Evolutionary conservation across 2,113 vertebrate genomes (phyloP).

Genomic region (Aviceda subcristata): DNA sequence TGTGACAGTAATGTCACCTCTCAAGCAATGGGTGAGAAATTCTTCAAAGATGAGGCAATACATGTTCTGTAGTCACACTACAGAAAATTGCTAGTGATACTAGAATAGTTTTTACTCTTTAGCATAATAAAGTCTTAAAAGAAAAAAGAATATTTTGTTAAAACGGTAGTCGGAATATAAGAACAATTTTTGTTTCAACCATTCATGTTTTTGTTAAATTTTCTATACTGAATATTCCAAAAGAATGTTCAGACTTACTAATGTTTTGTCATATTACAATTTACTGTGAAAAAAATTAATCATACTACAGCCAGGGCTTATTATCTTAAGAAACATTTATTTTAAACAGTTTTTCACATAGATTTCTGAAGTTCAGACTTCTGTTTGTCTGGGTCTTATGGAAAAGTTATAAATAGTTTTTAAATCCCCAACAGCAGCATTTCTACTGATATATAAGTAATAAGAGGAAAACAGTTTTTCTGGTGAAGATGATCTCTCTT

Average conservation of each 20-base stretch:
- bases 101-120: neutral
- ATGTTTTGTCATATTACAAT: neutral
- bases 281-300: neutral
- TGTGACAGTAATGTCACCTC: neutral
- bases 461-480: neutral
- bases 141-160: neutral
- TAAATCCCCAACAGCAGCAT: neutral
- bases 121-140: neutral
- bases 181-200: neutral
- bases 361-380: neutral
- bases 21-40: neutral
- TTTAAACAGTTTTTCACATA: neutral
- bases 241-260: neutral
- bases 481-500: neutral
- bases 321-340: neutral
- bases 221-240: neutral
- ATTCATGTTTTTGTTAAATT: neutral
- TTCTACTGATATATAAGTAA: neutral
- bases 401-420: slow-evolving; percentile 3
- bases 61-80: neutral
- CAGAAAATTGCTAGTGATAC: neutral
- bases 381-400: neutral
- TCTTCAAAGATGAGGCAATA: neutral
- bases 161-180: neutral
- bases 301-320: neutral